A percentile compares a stretch with the other conserved stretches of the same genome.
phyloP scores from a whole-genome alignment of 1,140 invertebrate genomes.

The Drosophila funebris region DNA sequence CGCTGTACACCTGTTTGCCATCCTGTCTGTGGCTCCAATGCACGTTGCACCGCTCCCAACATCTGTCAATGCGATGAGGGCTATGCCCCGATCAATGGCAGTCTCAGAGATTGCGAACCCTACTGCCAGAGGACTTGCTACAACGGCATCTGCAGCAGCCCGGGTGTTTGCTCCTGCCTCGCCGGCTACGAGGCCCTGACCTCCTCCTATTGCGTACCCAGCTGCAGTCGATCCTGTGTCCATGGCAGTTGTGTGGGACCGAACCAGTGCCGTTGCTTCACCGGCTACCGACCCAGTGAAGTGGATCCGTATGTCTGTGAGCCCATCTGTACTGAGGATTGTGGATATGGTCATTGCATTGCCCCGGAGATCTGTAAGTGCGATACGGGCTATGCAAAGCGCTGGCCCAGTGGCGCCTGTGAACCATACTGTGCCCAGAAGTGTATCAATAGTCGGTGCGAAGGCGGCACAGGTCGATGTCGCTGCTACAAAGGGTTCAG shows the following conservation, averaged over 20 bases:
- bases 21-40: constrained; percentile 84
- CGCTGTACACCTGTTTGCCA: constrained; percentile 85
- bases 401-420: constrained; percentile 80
- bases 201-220: constrained; percentile 81
- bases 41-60: constrained; percentile 86
- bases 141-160: constrained; percentile 85
- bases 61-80: constrained; percentile 86
- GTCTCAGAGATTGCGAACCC: constrained; percentile 69
- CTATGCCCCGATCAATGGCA: constrained; percentile 83
- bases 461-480: constrained; percentile 59
- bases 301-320: constrained; percentile 77
- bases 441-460: constrained; percentile 74
- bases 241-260: constrained; percentile 74
- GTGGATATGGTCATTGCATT: constrained; percentile 64
- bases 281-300: constrained; percentile 60
- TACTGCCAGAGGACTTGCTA: constrained; percentile 64
- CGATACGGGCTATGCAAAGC: constrained; percentile 65
- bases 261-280: constrained; percentile 70
- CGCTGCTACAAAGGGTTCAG: constrained; percentile 75
- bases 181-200: constrained; percentile 84
- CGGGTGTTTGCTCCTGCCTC: constrained; percentile 86
- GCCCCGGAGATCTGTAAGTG: constrained; percentile 73
- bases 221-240: constrained; percentile 81
- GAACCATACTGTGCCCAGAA: constrained; percentile 75
- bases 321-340: constrained; percentile 68